Percentiles rank a stretch among this genome's conserved stretches.
These are phyloP conservation scores for Hemibagrus wyckioides DNA, from an alignment of 2,113 vertebrate species.

Conservation along the genomic window DNA sequence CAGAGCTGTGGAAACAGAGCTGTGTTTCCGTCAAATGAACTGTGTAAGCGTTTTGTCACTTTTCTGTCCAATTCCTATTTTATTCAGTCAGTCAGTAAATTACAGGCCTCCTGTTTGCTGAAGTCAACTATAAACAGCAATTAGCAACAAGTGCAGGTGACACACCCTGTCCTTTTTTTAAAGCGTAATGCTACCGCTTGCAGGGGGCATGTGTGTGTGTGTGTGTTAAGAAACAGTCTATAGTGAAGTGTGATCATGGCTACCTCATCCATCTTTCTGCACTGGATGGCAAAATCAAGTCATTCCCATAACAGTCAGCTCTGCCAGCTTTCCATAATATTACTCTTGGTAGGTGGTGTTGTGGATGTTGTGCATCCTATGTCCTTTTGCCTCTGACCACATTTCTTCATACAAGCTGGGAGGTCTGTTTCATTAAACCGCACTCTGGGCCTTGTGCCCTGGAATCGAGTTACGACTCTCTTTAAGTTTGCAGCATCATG, in stretches of 20 bases:
- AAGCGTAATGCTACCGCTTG: slow-evolving; percentile 28
- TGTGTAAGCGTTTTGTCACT: slow-evolving; percentile 27
- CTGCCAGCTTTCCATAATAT: slow-evolving; percentile 41
- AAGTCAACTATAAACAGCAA: slow-evolving; percentile 53
- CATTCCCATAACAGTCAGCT: slow-evolving; percentile 30
- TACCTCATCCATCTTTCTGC: slow-evolving; percentile 15
- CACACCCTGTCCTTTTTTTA: slow-evolving; percentile 29
- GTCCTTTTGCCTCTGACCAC: slow-evolving; percentile 45
- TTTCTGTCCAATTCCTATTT: slow-evolving; percentile 29
- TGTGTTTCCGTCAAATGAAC: slow-evolving; percentile 28
- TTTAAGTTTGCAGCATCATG: slow-evolving; percentile 42
- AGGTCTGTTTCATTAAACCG: slow-evolving; percentile 51
- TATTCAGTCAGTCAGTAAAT: slow-evolving; percentile 50
- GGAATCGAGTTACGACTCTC: slow-evolving; percentile 30
- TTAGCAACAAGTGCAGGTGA: slow-evolving; percentile 46
- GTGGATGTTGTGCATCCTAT: slow-evolving; percentile 40
- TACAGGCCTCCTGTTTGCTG: slow-evolving; percentile 48
- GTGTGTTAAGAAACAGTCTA: background rate
- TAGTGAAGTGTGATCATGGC: slow-evolving; percentile 10
- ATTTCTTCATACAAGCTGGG: slow-evolving; percentile 52
- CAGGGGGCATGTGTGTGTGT: background rate
- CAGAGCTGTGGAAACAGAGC: slow-evolving; percentile 25
- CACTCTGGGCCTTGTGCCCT: slow-evolving; percentile 34
- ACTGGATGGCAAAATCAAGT: slow-evolving; percentile 23
- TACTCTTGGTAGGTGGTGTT: slow-evolving; percentile 43